phyloP scores from a whole-genome alignment of 2,113 vertebrate genomes.

The Nibea coibor region DNA sequence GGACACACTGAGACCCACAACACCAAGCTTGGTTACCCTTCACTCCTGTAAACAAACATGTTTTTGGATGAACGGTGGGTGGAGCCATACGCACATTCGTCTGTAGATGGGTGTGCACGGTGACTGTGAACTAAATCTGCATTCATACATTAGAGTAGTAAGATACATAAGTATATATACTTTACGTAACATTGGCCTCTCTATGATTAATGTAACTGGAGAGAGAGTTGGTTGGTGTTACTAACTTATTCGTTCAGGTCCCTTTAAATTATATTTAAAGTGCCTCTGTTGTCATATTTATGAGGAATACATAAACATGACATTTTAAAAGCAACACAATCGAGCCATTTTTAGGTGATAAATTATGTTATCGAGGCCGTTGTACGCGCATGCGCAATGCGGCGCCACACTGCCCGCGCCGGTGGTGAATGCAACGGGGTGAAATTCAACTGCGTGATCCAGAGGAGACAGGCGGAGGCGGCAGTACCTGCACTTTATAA shows the following conservation, averaged over 20 bases:
- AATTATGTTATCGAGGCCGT: background rate
- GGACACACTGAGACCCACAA: background rate
- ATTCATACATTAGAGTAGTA: background rate
- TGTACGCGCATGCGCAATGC: slow-evolving; percentile 69
- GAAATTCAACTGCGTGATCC: slow-evolving; percentile 84
- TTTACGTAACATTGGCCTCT: background rate
- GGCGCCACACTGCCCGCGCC: slow-evolving; percentile 71
- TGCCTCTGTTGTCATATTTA: background rate
- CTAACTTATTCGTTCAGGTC: background rate
- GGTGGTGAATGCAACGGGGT: slow-evolving; percentile 71
- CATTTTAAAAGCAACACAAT: background rate
- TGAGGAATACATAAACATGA: background rate
- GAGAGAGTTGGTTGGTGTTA: background rate
- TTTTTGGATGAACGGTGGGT: slow-evolving; percentile 1
- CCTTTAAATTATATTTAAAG: background rate
- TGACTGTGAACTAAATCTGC: background rate
- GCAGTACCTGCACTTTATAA: slow-evolving; percentile 28
- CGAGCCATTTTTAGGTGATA: background rate
- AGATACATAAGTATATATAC: too few relatives aligned
- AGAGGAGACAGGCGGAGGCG: slow-evolving; percentile 65
- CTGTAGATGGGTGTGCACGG: background rate
- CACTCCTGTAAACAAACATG: slow-evolving; percentile 38
- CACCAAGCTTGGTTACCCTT: background rate
- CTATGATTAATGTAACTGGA: background rate
- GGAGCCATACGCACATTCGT: slow-evolving; percentile 1